Evolutionary conservation across 2,888 invertebrate species (phyloP).

Genomic region (Lydus trimaculatus): DNA sequence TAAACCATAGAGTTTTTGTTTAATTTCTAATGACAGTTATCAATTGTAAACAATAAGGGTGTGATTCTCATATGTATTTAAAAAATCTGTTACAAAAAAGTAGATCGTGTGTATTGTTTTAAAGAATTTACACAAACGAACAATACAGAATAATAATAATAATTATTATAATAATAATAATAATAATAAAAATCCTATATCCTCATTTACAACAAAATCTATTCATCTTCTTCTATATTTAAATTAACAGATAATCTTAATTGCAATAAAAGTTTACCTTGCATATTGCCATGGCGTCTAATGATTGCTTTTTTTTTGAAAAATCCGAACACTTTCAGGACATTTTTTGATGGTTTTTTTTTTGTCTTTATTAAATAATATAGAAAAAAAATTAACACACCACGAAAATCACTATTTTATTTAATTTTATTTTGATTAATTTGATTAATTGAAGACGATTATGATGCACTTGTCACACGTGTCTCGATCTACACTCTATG

Average conservation of each 20-base stretch:
- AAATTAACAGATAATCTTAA: no score
- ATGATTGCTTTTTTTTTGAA: not conserved
- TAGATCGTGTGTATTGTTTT: conserved; percentile 27
- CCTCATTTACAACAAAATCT: not conserved
- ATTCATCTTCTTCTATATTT: not conserved
- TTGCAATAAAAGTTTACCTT: conserved; percentile 36
- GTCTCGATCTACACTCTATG: not conserved
- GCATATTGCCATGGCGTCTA: conserved; percentile 37
- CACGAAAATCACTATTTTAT: no score
- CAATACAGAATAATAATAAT: conserved; percentile 12
- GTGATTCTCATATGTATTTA: conserved; percentile 13
- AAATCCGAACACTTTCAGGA: not conserved
- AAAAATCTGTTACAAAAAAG: conserved; percentile 23
- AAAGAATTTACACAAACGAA: conserved; percentile 14
- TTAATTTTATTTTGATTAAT: no score
- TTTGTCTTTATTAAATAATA: no score
- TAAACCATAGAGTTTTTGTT: not conserved
- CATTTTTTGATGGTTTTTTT: not conserved
- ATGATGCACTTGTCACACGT: not conserved
- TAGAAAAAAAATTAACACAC: no score
- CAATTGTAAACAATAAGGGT: conserved; percentile 21
- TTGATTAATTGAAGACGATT: no score
- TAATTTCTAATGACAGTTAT: not conserved
- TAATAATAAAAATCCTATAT: not conserved
- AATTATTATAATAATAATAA: not conserved